Evolutionary conservation across 2,888 invertebrate genomes (phyloP).

Genomic region (Epinotia nisella): DNA sequence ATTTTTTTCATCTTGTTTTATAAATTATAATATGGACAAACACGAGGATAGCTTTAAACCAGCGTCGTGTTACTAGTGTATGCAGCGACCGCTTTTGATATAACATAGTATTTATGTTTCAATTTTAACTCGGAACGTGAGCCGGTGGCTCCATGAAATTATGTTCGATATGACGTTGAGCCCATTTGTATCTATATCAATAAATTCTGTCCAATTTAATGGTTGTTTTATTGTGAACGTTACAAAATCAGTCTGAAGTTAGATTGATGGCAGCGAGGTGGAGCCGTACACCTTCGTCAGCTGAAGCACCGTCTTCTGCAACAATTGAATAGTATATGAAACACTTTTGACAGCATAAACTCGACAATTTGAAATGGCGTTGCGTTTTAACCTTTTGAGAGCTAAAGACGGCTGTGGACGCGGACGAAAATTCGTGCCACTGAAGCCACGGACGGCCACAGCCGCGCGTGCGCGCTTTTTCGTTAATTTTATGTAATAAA

Average conservation of each 20-base stretch:
- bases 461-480: too few species aligned
- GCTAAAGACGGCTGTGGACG: too few species aligned
- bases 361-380: too few species aligned
- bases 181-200: conserved; percentile 79
- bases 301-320: conserved; percentile 46
- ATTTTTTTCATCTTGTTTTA: conserved; percentile 64
- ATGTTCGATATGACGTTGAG: conserved; percentile 65
- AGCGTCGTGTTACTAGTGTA: conserved; percentile 63
- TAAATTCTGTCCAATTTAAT: conserved; percentile 79
- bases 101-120: conserved; percentile 84
- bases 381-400: too few species aligned
- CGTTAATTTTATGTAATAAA: too few species aligned
- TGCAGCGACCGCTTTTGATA: conserved; percentile 73
- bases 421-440: too few species aligned
- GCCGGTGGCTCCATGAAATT: conserved; percentile 56
- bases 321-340: conserved; percentile 18
- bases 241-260: conserved; percentile 50
- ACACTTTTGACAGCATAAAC: too few species aligned
- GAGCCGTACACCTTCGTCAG: conserved; percentile 49
- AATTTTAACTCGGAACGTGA: conserved; percentile 66
- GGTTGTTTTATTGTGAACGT: conserved; percentile 60
- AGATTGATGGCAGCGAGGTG: conserved; percentile 61
- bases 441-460: too few species aligned
- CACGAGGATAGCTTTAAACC: conserved; percentile 68
- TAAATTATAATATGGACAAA: conserved; percentile 61